Evolutionary conservation across 2,113 vertebrate species (phyloP).

Genomic region (Catharus bicknelli): DNA sequence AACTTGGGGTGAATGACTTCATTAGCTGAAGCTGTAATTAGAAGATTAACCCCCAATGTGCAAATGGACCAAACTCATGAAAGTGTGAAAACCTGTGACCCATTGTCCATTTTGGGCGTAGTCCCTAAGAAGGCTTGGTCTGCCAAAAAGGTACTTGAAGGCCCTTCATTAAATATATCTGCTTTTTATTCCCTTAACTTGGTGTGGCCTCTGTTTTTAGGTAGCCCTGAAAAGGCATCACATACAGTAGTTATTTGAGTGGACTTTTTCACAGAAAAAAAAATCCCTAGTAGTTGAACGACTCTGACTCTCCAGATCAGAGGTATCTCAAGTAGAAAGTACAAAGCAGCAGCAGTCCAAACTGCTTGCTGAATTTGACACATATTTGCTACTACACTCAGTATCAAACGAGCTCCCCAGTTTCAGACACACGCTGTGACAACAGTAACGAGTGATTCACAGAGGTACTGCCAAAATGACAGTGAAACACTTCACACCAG

Average conservation of each 20-base stretch:
- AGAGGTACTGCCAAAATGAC: background rate
- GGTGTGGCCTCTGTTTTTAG: background rate
- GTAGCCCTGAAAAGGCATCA: background rate
- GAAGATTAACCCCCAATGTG: background rate
- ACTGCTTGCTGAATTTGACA: background rate
- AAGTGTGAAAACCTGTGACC: background rate
- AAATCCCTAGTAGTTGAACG: background rate
- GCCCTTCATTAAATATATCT: background rate
- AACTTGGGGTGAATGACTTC: background rate
- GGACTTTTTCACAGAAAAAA: background rate
- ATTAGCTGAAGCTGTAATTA: background rate
- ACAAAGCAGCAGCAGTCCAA: background rate
- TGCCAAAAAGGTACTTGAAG: no score
- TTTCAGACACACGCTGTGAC: background rate
- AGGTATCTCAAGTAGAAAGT: background rate
- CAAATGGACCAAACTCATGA: background rate
- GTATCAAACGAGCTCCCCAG: background rate
- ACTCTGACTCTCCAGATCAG: background rate
- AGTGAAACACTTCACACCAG: background rate
- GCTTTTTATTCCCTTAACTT: background rate
- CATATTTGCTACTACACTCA: background rate
- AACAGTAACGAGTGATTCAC: background rate
- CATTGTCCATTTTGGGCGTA: rapidly evolving
- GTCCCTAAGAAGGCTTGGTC: no score
- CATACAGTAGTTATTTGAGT: background rate